Conservation (phyloP, 2,113 vertebrate species). For the Aspiorhynchus laticeps region DNA sequence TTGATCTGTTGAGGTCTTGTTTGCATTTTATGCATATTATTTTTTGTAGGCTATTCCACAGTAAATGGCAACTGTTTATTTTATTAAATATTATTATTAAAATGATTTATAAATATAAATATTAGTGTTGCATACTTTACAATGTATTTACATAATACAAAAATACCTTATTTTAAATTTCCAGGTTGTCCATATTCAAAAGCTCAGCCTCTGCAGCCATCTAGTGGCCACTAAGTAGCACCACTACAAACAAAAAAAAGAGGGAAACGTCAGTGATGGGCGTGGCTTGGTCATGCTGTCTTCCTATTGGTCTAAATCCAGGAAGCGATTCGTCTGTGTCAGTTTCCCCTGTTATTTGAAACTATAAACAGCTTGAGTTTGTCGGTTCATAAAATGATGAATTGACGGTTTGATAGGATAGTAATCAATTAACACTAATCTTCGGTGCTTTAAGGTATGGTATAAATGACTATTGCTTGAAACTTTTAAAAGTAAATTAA, state of each 20-base stretch:
- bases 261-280: not conserved
- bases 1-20: not conserved
- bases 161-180: not conserved
- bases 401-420: not conserved
- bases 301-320: constrained; percentile 31
- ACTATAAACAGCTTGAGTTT: not conserved
- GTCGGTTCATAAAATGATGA: not conserved
- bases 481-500: not conserved
- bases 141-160: not conserved
- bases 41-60: no score
- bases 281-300: not conserved
- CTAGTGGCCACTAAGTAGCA: constrained; percentile 1
- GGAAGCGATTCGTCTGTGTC: not conserved
- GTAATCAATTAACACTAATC: no score
- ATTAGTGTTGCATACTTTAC: not conserved
- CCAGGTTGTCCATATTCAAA: not conserved
- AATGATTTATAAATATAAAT: not conserved
- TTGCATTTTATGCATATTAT: not conserved
- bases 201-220: not conserved
- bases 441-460: not conserved
- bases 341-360: constrained; percentile 52
- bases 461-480: not conserved
- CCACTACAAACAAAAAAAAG: not conserved
- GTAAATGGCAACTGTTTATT: not conserved
- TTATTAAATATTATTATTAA: not conserved